Evolutionary conservation across 1,140 invertebrate genomes (phyloP), one percentile per base, ranked within the genome.

Genomic region (Zaprionus camerounensis): DNA sequence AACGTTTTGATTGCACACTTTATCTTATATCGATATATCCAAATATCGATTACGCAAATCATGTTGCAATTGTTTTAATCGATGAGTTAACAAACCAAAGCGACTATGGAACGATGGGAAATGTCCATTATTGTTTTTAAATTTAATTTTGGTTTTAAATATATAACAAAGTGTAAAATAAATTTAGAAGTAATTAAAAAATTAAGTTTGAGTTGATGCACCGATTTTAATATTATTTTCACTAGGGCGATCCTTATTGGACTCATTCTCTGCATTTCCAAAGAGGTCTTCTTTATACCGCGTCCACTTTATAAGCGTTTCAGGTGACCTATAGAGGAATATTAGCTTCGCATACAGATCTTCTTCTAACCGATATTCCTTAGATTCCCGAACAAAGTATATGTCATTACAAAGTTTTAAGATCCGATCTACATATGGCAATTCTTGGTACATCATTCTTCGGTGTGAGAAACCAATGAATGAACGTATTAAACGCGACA

Each of bases 321-420:
- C 98, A 2, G 99, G 98, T 13, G 98, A 99, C 69, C 99, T 95
- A 94, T 99, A 99, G 99, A 94, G 46, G 96, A 99, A 99, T 80
- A 99, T 96, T 17, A 99, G 94, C 95, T 99, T 99, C 3, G 98
- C 98, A 93, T 99, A 99, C 11, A 99, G 94, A 92, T 99, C 98
- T 94, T 99, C 99, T 94, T 99, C 99, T 7, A 99, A 94, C n/a
- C 96, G 95, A 72, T 99, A 95, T 91, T 99, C 98, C 26, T 96
- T 95, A 51, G 97, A 98, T 94, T 99, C 99, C 15, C 99, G 95
- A 1, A 99, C 99, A 81, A 99, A 94, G 92, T 99, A 99, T 76
- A 99, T 98, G 92, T 99, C 98, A 63, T 98, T 94, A 92, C 98
- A 99, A 2, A 99, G 95, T 92, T 97, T 96, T n/a, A 99, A 94